Conservation (phyloP, 1,140 invertebrate species). For the Ruditapes philippinarum region DNA sequence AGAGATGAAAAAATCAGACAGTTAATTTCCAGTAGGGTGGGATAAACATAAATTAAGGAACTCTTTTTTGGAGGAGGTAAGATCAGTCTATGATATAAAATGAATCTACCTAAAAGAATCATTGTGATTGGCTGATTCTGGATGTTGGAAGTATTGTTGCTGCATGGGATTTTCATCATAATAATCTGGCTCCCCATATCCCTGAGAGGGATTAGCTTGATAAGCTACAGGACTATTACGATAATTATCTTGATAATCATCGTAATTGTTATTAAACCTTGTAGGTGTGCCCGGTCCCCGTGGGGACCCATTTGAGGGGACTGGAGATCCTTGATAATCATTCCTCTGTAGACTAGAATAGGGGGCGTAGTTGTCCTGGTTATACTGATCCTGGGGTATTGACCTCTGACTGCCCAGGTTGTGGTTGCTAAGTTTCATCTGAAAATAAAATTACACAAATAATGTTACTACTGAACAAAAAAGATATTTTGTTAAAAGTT, state of each 20-base stretch:
- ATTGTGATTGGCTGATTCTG: slow-evolving; percentile 52
- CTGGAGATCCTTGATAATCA: slow-evolving; percentile 64
- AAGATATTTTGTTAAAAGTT: too few species aligned
- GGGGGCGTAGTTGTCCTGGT: slow-evolving; percentile 74
- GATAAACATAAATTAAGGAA: background rate
- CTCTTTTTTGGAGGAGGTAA: background rate
- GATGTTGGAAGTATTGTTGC: slow-evolving; percentile 37
- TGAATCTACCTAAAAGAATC: slow-evolving; percentile 61
- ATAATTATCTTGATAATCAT: slow-evolving; percentile 63
- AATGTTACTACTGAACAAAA: too few species aligned
- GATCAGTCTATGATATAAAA: slow-evolving; percentile 39
- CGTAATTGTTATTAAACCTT: slow-evolving; percentile 74
- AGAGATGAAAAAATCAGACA: background rate
- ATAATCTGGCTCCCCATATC: slow-evolving; percentile 71
- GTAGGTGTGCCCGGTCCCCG: slow-evolving; percentile 64
- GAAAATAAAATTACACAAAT: background rate
- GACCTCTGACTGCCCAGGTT: slow-evolving; percentile 53
- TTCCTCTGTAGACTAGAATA: slow-evolving; percentile 69
- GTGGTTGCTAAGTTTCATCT: slow-evolving; percentile 58
- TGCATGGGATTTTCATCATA: slow-evolving; percentile 56
- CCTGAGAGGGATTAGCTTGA: slow-evolving; percentile 60
- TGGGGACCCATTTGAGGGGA: slow-evolving; percentile 68
- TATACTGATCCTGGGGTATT: slow-evolving; percentile 64
- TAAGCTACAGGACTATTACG: slow-evolving; percentile 65
- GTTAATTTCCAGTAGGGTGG: background rate